These are phyloP conservation scores for Zenarchopterus dispar DNA, from an alignment of 2,797 vertebrate species.

Conservation along the genomic window DNA sequence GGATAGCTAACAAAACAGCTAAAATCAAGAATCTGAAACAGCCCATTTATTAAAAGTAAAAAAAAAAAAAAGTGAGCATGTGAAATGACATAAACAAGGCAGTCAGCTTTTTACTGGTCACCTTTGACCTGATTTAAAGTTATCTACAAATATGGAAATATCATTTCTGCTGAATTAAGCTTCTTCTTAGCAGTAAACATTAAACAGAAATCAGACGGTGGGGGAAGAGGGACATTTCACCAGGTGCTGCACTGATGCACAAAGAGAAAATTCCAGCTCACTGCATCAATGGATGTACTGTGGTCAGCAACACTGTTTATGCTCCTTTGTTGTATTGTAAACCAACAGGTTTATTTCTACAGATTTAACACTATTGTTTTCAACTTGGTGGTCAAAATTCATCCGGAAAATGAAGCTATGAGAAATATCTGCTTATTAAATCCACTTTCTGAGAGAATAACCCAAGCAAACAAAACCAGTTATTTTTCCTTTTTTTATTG, in stretches of 20 bases:
- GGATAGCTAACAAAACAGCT: too few relatives aligned
- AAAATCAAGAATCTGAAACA: too few relatives aligned
- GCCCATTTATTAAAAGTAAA: too few relatives aligned
- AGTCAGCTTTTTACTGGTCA: too few relatives aligned
- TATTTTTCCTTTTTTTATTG: constrained; percentile 81
- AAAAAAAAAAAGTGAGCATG: too few relatives aligned
- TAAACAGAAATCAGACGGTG: constrained; percentile 32
- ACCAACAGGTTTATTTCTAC: not conserved
- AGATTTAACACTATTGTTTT: too few relatives aligned
- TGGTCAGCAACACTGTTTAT: constrained; percentile 41
- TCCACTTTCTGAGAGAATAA: not conserved
- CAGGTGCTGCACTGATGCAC: constrained; percentile 40
- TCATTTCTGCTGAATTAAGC: constrained; percentile 12
- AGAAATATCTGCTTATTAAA: not conserved
- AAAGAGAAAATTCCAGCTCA: constrained; percentile 66
- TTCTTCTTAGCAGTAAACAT: constrained; percentile 33
- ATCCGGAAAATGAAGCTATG: not conserved
- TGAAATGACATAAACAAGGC: too few relatives aligned
- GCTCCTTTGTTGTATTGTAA: constrained; percentile 31
- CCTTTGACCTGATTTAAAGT: too few relatives aligned
- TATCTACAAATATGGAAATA: constrained; percentile 4
- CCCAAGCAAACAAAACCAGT: constrained; percentile 5
- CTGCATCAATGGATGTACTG: constrained; percentile 63
- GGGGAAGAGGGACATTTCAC: constrained; percentile 40
- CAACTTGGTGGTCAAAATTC: too few relatives aligned